Base-by-base conservation (phyloP, 2,113 vertebrate genomes). In the Toxotes chatareus region DNA sequence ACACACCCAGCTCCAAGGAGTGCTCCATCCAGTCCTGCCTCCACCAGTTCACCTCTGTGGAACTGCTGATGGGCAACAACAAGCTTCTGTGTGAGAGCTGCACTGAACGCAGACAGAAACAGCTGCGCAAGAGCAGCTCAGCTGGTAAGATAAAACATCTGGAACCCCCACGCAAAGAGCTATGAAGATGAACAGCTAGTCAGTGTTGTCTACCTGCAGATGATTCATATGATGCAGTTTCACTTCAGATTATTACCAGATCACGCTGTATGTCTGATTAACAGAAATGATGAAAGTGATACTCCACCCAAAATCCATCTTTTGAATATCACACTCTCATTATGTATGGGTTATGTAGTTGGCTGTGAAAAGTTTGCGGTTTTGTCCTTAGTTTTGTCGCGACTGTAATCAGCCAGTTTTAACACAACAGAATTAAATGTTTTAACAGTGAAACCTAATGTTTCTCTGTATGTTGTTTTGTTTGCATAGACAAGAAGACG, bases 11-110 rank as follows among this genome's bases (percentile, higher is more conserved):
- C 89, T 97, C 98, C n/a, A 98, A 97, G 89, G 98, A 99, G 84
- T 99, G 98, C 91, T 99, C 98, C 7, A 93, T 99, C 53, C 98
- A 99, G 94, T 99, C 98, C 86, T 99, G 98, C 90, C 96, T 99
- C 66, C 97, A 97, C 92, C 98, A 99, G 90, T 99, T 99, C 89
- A 99, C 98, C 21, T 98, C 97, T 19, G 93, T 99, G 80, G 98
- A 99, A 63, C 95, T 99, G 49, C 95, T 99, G 13, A 99, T 99
- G 97, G 98, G 98, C 31, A 99, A 99, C 93, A 99, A 99, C 93
- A 99, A 97, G 88, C 96, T 99, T 79, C 95, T 99, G 9, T 99
- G 98, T 88, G 97, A 99, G 93, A 97, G 93, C 73, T 99, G 98
- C 89, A 98, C 97, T 1, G 96, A 97, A 67, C 95, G 94, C 82